Evolutionary conservation across 2,888 invertebrate genomes (phyloP), one percentile per base, ranked within the genome.

Genomic region (Micoletzkya japonica): DNA sequence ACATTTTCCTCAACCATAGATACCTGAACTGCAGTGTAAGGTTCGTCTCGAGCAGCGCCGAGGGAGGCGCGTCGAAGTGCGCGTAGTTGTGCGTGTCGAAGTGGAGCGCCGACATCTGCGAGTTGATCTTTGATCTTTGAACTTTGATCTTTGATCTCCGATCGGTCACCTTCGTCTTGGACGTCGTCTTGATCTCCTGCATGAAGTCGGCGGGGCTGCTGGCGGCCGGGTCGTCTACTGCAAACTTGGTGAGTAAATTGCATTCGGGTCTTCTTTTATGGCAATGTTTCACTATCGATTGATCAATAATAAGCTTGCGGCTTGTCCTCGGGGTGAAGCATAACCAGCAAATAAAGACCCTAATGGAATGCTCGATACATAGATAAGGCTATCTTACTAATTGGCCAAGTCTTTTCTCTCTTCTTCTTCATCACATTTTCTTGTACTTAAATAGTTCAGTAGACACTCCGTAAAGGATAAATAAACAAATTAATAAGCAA

Each of bases 1-100:
- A n/a, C n/a, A n/a, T n/a, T n/a, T n/a, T n/a, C n/a, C n/a, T n/a
- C n/a, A n/a, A n/a, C n/a, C 17, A 10, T 30, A 32, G 10, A 20
- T 44, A 79, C 77, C 72, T 76, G 72, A 80, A 80, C 61, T 80
- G 75, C 32, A 80, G 71, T 0, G 76, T 72, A 36, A 80, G 73
- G 52, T 77, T 78, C 28, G 78, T 77, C 39, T 78, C 76, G 60
- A 80, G 71, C 61, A 78, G 78, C 17, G 75, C 59, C 26, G 73
- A 70, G 3, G 76, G 74, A 7, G 71, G 71, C 2, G 76, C 66
- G 4, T 73, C 73, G 63, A 78, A 78, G 54, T 74, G 76, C 4
- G 76, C 76, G 59, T 75, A 79, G 54, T 75, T 77, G 56, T 63
- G 61, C 17, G 52, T 34, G 24, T 61, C 49, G 70, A 70, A 70